phyloP scores from a whole-genome alignment of 64 coral and sea anemone species.

The Montipora capricornis region DNA sequence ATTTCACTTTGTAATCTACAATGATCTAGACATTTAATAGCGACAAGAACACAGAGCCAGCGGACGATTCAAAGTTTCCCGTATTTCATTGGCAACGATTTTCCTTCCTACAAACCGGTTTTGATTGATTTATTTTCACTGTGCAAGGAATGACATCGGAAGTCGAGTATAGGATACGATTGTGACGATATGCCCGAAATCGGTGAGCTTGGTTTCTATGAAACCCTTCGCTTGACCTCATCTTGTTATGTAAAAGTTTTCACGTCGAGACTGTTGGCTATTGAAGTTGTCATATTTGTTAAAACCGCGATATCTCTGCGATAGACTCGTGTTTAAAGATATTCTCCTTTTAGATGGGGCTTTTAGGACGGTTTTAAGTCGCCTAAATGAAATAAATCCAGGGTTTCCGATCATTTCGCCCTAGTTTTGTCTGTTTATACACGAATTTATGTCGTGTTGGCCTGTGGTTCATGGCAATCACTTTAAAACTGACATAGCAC shows the following conservation, averaged over 20 bases:
- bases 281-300: constrained; percentile 30
- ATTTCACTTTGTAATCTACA: constrained; percentile 37
- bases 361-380: too few relatives aligned
- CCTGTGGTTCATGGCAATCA: neutral
- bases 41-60: constrained; percentile 12
- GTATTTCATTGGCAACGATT: constrained; percentile 12
- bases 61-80: neutral
- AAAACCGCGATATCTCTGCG: constrained; percentile 3
- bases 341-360: too few relatives aligned
- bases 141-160: constrained; percentile 52
- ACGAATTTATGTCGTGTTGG: neutral
- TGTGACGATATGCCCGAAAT: constrained; percentile 62
- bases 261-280: neutral
- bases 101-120: constrained; percentile 26
- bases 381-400: too few relatives aligned
- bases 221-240: neutral
- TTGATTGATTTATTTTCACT: constrained; percentile 19
- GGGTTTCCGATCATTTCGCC: neutral
- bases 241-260: neutral
- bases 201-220: constrained; percentile 13
- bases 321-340: neutral
- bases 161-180: neutral
- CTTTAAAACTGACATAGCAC: neutral
- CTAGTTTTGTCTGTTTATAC: neutral
- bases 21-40: constrained; percentile 13